Conservation (phyloP, 2,797 vertebrate species). For the Esox masquinongy region DNA sequence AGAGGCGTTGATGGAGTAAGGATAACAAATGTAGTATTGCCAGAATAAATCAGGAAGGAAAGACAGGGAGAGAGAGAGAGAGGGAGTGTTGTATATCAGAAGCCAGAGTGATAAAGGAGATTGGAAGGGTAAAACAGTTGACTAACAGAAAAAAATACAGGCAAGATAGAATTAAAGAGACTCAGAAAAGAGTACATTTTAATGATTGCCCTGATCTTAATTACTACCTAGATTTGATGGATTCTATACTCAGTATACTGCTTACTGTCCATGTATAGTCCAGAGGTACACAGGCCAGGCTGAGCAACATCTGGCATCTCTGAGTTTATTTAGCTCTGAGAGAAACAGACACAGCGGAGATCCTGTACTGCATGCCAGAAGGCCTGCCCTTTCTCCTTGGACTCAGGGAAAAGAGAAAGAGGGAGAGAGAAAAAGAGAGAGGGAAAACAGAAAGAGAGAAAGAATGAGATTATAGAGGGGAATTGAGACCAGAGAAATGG, state of each 20-base stretch:
- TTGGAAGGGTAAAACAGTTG: background rate
- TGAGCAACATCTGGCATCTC: background rate
- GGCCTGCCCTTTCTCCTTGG: no score
- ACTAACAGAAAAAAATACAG: background rate
- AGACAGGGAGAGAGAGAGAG: slow-evolving; percentile 12
- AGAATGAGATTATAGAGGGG: background rate
- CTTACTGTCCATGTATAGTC: background rate
- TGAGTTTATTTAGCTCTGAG: background rate
- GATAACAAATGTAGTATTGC: slow-evolving; percentile 31
- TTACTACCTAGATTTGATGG: background rate
- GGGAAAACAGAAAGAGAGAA: background rate
- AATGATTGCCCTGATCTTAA: background rate
- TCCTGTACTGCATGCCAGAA: background rate
- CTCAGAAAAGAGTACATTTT: background rate
- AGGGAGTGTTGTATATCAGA: slow-evolving; percentile 13
- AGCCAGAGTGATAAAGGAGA: background rate
- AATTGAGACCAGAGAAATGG: background rate
- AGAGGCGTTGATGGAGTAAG: slow-evolving; percentile 38
- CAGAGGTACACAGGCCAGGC: background rate
- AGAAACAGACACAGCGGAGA: background rate
- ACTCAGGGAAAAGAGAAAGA: background rate
- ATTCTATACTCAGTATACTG: background rate
- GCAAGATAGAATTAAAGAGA: background rate
- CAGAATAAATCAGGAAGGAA: slow-evolving; percentile 6
- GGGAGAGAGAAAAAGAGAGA: background rate